Evolutionary conservation across 2,113 vertebrate genomes (phyloP).

Genomic region (Blennius ocellaris): DNA sequence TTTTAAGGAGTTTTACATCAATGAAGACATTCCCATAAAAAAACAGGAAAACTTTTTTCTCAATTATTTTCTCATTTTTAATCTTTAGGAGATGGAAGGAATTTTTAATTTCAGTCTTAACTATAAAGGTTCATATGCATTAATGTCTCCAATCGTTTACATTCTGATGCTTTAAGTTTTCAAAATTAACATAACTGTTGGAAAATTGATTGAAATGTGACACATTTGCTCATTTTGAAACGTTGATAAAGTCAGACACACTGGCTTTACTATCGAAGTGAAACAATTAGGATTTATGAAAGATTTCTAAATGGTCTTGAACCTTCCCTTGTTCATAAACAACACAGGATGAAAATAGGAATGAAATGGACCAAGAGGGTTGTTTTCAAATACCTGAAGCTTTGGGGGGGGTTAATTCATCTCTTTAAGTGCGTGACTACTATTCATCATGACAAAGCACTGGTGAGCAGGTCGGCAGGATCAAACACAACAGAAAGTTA

Average conservation of each 20-base stretch:
- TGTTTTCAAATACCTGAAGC: slow-evolving; percentile 82
- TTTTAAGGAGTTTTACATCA: no score
- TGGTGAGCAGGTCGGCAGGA: slow-evolving; percentile 77
- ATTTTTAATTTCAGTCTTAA: no score
- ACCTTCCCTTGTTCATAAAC: slow-evolving; percentile 54
- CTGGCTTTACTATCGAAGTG: background rate
- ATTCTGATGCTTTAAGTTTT: no score
- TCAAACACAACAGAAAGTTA: slow-evolving; percentile 81
- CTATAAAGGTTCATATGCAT: no score
- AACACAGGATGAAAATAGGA: slow-evolving; percentile 19
- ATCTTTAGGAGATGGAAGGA: background rate
- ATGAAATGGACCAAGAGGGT: slow-evolving; percentile 45
- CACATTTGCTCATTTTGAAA: no score
- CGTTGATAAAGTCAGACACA: no score
- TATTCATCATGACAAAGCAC: slow-evolving; percentile 84
- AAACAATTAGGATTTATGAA: background rate
- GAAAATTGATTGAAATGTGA: no score
- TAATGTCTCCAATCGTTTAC: no score
- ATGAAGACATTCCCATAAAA: no score
- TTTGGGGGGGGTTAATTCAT: slow-evolving; percentile 72
- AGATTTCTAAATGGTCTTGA: slow-evolving; percentile 38
- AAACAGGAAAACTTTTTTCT: no score
- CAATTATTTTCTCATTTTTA: no score
- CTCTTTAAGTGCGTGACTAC: slow-evolving; percentile 79
- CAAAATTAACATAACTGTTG: no score